Evolutionary conservation across 2,113 vertebrate species (phyloP), one percentile per base, ranked within the genome.

Genomic region (Anoplopoma fimbria): DNA sequence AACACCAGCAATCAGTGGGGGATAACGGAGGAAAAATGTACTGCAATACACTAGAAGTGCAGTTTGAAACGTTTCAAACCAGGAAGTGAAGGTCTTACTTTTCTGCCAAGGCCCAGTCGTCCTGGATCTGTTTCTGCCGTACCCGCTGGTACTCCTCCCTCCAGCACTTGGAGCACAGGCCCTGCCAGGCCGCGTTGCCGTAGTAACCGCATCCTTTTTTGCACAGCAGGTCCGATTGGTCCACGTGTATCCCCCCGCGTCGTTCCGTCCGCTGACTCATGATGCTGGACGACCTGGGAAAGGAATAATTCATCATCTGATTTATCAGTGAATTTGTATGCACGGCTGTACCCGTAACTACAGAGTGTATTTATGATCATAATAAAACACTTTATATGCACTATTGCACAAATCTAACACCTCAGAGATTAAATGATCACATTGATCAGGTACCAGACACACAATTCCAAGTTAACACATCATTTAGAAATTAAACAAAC

Each of bases 161-260:
- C 97, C 97, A 99, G 93, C 98, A 99, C 92, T 97, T 98, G 92
- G 98, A 99, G 94, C 98, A 99, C 82, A 97, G 97, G 19, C 98
- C 98, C 84, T 98, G 96, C 98, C 97, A 99, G 2, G 96, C 96
- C 1, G 96, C 89, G 84, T 99, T 99, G 78, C 98, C 98, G 21
- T 97, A 99, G 95, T 97, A 99, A 93, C 97, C 97, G 1, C 98
- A 99, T 94, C 98, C 98, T 90, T 97, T 99, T 91, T 96, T 99
- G 94, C 98, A 99, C 27, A 98, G 95, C 25, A 99, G 95, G 83
- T 98, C 97, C 0, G 98, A 98, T 65, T 98, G 97, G 91, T 99
- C 98, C 82, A 99, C 96, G 7, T 98, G 97, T 93, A 99, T 99
- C 51, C 97, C 97, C 53, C 97, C 97, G 58, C 97, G 91, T 53